Percentiles rank a stretch among this genome's conserved stretches.
Conservation (phyloP, 1,140 invertebrate genomes). For the Heliconius hermathena region DNA sequence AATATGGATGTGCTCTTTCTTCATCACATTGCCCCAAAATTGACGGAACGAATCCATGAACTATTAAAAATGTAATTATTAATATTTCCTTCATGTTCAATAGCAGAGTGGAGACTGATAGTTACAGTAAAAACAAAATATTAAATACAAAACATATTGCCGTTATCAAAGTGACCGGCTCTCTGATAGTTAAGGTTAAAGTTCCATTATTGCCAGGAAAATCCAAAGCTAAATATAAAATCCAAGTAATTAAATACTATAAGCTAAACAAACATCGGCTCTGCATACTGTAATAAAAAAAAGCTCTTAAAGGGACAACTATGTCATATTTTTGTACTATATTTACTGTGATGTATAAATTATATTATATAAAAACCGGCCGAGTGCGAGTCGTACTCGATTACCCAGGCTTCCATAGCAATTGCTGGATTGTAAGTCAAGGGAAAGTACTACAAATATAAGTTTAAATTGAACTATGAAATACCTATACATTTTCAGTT, state of each 20-base stretch:
- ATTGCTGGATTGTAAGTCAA: too few relatives aligned
- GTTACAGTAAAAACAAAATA: slow-evolving; percentile 6
- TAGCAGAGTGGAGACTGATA: slow-evolving; percentile 24
- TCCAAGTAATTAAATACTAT: background rate
- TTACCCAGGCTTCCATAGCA: too few relatives aligned
- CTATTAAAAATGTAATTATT: slow-evolving; percentile 41
- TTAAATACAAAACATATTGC: slow-evolving; percentile 9
- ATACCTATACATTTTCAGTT: too few relatives aligned
- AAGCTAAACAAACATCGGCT: too few relatives aligned
- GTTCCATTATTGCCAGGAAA: slow-evolving; percentile 16
- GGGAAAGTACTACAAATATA: too few relatives aligned
- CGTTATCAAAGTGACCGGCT: slow-evolving; percentile 27
- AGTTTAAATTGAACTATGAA: too few relatives aligned
- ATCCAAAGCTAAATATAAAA: background rate
- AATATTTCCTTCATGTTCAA: slow-evolving; percentile 46
- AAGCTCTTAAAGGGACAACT: too few relatives aligned
- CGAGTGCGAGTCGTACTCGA: too few relatives aligned
- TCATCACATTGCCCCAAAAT: slow-evolving; percentile 53
- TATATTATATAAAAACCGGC: too few relatives aligned
- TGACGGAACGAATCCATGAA: slow-evolving; percentile 43
- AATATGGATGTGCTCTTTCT: slow-evolving; percentile 41
- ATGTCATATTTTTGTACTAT: too few relatives aligned
- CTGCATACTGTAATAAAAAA: background rate
- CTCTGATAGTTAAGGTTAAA: slow-evolving; percentile 33
- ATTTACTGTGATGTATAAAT: too few relatives aligned